A percentile compares a stretch with the other conserved stretches of the same genome.
Conservation (phyloP, 2,888 invertebrate species). For the Dione juno region DNA sequence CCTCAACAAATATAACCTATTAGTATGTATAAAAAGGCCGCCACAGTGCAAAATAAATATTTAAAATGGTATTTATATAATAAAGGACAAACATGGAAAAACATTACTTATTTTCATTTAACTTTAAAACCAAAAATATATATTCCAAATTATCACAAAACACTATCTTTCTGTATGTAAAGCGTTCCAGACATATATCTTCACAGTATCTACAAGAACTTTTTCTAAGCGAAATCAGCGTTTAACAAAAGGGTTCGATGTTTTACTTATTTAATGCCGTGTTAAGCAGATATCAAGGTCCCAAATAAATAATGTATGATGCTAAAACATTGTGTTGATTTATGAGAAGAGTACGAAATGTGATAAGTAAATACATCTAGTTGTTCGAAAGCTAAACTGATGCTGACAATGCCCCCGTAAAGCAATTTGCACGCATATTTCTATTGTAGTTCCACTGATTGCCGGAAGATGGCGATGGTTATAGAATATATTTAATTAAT, state of each 20-base stretch:
- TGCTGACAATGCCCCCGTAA: slow-evolving; percentile 30
- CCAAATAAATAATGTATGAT: slow-evolving; percentile 43
- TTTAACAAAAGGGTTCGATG: slow-evolving; percentile 19
- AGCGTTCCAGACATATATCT: neutral
- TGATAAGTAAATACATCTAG: slow-evolving; percentile 61
- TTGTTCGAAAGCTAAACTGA: slow-evolving; percentile 60
- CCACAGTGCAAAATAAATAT: too few species aligned
- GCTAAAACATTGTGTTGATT: slow-evolving; percentile 36
- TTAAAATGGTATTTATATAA: too few species aligned
- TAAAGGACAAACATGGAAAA: too few species aligned
- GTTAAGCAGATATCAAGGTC: slow-evolving; percentile 34
- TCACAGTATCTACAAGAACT: neutral
- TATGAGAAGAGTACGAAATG: slow-evolving; percentile 28
- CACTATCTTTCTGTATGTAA: neutral
- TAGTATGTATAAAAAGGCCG: too few species aligned
- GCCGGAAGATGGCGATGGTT: slow-evolving; percentile 38
- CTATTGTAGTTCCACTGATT: slow-evolving; percentile 39
- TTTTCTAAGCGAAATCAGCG: slow-evolving; percentile 1
- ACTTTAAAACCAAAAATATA: too few species aligned
- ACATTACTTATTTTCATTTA: too few species aligned
- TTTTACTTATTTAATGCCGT: slow-evolving; percentile 27
- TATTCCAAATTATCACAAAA: too few species aligned
- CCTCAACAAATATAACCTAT: too few species aligned
- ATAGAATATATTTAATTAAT: slow-evolving; percentile 3
- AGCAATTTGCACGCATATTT: slow-evolving; percentile 32